Conservation (phyloP, 2,113 vertebrate species). For the Cacatua alba region DNA sequence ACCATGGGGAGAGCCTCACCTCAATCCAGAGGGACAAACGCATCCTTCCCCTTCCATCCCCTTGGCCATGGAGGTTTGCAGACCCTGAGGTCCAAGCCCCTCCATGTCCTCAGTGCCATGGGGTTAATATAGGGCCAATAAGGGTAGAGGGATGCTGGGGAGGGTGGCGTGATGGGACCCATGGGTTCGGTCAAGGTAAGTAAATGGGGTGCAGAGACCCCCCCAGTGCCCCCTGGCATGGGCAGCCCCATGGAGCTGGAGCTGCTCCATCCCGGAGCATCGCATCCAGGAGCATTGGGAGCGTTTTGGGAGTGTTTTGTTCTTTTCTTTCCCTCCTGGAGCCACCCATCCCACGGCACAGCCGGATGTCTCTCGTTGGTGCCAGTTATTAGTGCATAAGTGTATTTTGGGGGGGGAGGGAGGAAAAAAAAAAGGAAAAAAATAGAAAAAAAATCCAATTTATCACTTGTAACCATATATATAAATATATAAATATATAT, state of each 20-base stretch:
- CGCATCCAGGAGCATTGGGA: not conserved
- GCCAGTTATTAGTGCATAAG: slow-evolving; percentile 75
- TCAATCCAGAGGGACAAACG: not conserved
- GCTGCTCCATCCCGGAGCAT: not conserved
- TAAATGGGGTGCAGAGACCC: too few species aligned
- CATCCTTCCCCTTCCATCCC: not conserved
- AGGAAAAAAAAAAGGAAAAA: too few species aligned
- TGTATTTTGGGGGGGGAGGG: slow-evolving; percentile 54
- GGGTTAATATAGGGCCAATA: not conserved
- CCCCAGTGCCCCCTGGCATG: not conserved
- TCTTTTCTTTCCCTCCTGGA: slow-evolving; percentile 40
- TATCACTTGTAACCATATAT: slow-evolving; percentile 80
- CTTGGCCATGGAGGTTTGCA: fast-evolving
- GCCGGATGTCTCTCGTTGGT: slow-evolving; percentile 49
- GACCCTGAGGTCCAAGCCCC: not conserved
- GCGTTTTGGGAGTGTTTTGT: not conserved
- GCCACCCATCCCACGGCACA: slow-evolving; percentile 21
- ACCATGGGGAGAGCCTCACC: not conserved
- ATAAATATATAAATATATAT: slow-evolving; percentile 77
- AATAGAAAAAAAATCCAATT: slow-evolving; percentile 57
- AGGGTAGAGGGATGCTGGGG: not conserved
- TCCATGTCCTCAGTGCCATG: not conserved
- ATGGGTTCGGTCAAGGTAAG: fast-evolving
- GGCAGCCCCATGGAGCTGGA: not conserved
- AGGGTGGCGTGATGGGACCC: not conserved